Percentiles rank a stretch among this genome's conserved stretches.
Evolutionary conservation across 2,113 vertebrate genomes (phyloP).

Genomic region (Halichoeres trimaculatus): DNA sequence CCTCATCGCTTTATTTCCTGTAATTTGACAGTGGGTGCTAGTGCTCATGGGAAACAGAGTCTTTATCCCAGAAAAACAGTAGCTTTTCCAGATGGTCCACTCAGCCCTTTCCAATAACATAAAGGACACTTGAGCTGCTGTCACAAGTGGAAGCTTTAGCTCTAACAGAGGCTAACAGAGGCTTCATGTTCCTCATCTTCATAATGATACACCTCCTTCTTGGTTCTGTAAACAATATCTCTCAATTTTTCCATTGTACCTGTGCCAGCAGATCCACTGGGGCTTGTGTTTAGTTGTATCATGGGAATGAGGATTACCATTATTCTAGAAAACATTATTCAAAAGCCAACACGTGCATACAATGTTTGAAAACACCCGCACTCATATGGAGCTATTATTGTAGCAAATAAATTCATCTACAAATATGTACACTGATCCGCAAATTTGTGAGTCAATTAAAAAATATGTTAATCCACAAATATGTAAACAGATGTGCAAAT

Average conservation of each 20-base stretch:
- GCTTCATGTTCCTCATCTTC: conserved; percentile 1
- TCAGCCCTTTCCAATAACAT: not conserved
- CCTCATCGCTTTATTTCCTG: no score
- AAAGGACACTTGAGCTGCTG: not conserved
- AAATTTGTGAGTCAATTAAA: no score
- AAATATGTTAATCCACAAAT: no score
- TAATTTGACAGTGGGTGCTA: no score
- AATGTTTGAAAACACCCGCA: conserved; percentile 28
- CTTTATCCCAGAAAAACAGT: no score
- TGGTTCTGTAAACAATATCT: not conserved
- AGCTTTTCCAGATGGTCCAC: no score
- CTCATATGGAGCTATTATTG: no score
- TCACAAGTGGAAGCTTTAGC: not conserved
- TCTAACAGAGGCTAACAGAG: not conserved
- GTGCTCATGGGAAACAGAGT: no score
- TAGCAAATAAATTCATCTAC: no score
- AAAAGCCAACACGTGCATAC: conserved; percentile 12
- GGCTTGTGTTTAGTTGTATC: conserved; percentile 43
- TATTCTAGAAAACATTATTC: conserved; percentile 62
- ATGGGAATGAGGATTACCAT: conserved; percentile 43
- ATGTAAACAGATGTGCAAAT: no score
- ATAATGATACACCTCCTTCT: conserved; percentile 6
- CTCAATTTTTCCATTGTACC: conserved; percentile 33
- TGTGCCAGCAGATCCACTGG: conserved; percentile 13
- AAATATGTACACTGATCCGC: no score